Conservation (phyloP, 2,113 vertebrate species). For the Carollia perspicillata region DNA sequence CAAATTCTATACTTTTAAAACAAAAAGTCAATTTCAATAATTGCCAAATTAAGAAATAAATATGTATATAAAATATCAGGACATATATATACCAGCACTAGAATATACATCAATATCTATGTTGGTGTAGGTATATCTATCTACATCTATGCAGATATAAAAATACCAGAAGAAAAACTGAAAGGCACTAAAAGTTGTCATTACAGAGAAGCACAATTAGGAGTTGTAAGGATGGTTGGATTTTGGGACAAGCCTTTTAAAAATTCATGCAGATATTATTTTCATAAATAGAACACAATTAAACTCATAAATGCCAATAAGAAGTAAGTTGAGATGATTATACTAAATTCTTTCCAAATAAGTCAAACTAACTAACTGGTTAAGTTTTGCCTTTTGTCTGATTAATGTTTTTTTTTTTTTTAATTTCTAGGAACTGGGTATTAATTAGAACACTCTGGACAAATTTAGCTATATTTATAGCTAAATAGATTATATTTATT, state of each 20-base stretch:
- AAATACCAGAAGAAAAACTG: neutral
- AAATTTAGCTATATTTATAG: neutral
- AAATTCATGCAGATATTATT: neutral
- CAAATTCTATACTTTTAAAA: neutral
- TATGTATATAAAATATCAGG: neutral
- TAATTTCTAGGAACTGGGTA: neutral
- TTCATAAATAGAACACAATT: neutral
- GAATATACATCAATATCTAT: neutral
- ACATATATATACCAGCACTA: neutral
- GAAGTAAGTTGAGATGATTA: neutral
- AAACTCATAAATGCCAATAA: neutral
- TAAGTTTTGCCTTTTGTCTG: neutral
- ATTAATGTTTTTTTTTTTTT: neutral
- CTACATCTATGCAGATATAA: neutral
- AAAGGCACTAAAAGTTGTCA: neutral
- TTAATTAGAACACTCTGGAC: conserved; percentile 2
- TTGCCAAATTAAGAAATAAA: neutral
- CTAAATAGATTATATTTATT: too few species aligned
- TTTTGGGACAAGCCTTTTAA: neutral
- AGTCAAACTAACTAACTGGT: neutral
- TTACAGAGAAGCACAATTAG: neutral
- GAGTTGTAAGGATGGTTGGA: neutral
- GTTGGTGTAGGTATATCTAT: neutral
- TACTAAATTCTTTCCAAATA: neutral
- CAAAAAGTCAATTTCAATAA: neutral